These are phyloP conservation scores for Mixornis gularis DNA, from an alignment of 2,113 vertebrate species.

Conservation along the genomic window DNA sequence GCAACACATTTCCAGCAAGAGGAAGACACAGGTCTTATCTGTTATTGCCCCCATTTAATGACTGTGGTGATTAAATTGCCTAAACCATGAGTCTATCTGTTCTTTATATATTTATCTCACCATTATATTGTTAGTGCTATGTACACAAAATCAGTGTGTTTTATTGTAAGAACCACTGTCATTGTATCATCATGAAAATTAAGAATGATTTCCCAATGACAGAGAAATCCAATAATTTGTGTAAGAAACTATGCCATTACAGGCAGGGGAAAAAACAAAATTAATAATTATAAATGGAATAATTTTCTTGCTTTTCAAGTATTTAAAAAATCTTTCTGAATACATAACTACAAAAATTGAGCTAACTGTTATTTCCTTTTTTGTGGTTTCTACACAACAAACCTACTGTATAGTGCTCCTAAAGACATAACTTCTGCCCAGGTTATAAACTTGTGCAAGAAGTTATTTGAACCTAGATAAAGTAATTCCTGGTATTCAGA, in stretches of 20 bases:
- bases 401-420: not conserved
- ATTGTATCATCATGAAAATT: not conserved
- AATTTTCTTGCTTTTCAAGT: not conserved
- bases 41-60: not conserved
- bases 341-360: not conserved
- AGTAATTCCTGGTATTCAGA: not conserved
- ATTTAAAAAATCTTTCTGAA: accelerated
- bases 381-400: not conserved
- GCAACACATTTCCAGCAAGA: accelerated
- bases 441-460: not conserved
- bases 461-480: not conserved
- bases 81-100: not conserved
- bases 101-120: not conserved
- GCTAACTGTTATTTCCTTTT: not conserved
- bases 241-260: not conserved
- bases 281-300: not conserved
- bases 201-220: not conserved
- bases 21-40: not conserved
- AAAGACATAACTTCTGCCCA: not conserved
- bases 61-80: not conserved
- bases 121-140: not conserved
- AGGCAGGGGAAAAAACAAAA: not conserved
- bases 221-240: not conserved
- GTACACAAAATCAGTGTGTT: not conserved
- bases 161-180: not conserved